A percentile compares a stretch with the other conserved stretches of the same genome.
phyloP scores from a whole-genome alignment of 2,113 vertebrate species.

The Embiotoca jacksoni region DNA sequence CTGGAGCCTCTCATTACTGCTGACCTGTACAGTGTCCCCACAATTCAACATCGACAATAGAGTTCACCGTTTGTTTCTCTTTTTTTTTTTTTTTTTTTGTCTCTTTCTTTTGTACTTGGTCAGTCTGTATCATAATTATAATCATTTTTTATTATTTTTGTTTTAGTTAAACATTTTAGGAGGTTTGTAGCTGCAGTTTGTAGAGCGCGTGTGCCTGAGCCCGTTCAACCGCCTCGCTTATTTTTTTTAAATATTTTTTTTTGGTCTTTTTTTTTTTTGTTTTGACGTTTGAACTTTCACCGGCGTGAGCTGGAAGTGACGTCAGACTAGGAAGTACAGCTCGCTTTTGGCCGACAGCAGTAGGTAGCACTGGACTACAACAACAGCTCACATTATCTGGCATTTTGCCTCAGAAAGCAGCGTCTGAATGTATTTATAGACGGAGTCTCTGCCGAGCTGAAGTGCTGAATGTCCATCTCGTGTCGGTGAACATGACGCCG shows the following conservation, averaged over 20 bases:
- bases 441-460: slow-evolving; percentile 7
- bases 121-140: neutral
- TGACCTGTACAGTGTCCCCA: slow-evolving; percentile 6
- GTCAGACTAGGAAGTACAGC: slow-evolving; percentile 66
- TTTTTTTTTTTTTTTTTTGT: neutral
- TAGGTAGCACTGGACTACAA: slow-evolving; percentile 28
- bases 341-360: slow-evolving; percentile 24
- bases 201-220: neutral
- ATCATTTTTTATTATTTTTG: neutral
- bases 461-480: slow-evolving; percentile 14
- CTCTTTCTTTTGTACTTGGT: neutral
- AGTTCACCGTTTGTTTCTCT: neutral
- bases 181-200: neutral
- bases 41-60: neutral
- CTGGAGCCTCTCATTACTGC: neutral
- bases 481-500: slow-evolving; percentile 48
- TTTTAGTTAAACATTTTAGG: neutral
- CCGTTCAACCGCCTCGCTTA: neutral
- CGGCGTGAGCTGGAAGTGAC: slow-evolving; percentile 67
- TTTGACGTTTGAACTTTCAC: slow-evolving; percentile 21
- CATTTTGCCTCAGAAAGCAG: neutral
- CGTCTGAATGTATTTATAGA: slow-evolving; percentile 13
- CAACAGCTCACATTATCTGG: slow-evolving; percentile 11
- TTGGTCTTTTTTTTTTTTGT: neutral
- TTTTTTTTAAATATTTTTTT: too few relatives aligned